Conservation (phyloP, 2,797 vertebrate genomes). For the Vespertilio murinus region DNA sequence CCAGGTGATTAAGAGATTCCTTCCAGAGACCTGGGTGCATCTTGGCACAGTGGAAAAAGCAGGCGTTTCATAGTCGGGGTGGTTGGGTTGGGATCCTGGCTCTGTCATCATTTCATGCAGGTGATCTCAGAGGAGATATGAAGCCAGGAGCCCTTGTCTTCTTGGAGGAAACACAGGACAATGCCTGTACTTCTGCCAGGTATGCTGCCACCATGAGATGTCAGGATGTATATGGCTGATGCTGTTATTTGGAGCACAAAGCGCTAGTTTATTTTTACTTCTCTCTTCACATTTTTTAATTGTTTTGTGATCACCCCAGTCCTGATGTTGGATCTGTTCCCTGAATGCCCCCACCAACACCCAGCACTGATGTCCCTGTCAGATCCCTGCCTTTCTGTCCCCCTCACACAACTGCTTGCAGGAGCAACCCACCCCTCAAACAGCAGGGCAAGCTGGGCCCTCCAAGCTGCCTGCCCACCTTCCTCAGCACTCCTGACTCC, state of each 20-base stretch:
- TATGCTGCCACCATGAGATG: rapidly evolving
- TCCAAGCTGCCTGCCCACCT: rapidly evolving
- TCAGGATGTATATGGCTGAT: rapidly evolving
- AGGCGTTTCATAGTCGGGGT: background rate
- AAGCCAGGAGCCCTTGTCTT: background rate
- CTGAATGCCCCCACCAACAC: background rate
- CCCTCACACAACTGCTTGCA: rapidly evolving
- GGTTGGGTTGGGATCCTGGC: background rate
- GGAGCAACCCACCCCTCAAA: rapidly evolving
- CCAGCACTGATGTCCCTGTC: rapidly evolving
- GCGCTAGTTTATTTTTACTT: background rate
- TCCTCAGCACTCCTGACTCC: background rate
- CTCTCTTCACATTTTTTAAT: background rate
- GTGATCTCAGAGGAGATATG: background rate
- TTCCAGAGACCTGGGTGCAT: background rate
- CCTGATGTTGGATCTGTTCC: too few relatives aligned
- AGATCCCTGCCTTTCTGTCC: rapidly evolving
- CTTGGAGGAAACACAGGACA: rapidly evolving
- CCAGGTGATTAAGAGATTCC: background rate
- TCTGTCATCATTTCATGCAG: background rate
- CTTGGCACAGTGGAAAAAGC: background rate
- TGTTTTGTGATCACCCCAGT: background rate
- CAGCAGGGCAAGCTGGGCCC: rapidly evolving
- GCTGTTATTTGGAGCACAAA: background rate
- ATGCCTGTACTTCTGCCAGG: background rate